Evolutionary conservation across 1,140 invertebrate genomes (phyloP).

Genomic region (Notospermus geniculatus): DNA sequence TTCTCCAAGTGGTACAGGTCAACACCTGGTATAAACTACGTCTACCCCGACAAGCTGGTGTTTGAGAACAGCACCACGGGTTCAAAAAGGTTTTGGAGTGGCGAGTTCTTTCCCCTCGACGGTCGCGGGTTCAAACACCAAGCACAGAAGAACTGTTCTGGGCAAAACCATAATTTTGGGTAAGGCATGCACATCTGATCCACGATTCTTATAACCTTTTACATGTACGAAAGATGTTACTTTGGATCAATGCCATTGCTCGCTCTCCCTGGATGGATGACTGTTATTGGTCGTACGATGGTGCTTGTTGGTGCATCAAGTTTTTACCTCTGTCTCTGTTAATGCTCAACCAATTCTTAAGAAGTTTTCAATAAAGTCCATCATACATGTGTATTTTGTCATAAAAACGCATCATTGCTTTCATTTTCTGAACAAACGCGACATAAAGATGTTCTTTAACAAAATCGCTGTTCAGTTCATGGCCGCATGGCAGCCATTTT

Average conservation of each 20-base stretch:
- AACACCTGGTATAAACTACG: constrained; percentile 17
- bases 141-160: constrained; percentile 27
- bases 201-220: neutral
- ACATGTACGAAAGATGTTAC: neutral
- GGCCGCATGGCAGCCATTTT: too few species aligned
- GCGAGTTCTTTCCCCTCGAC: constrained; percentile 31
- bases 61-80: constrained; percentile 6
- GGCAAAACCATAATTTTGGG: constrained; percentile 28
- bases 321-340: neutral
- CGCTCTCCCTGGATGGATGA: too few species aligned
- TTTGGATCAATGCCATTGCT: neutral
- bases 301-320: too few species aligned
- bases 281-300: too few species aligned
- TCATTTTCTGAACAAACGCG: too few species aligned
- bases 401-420: too few species aligned
- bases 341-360: too few species aligned
- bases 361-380: too few species aligned
- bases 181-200: constrained; percentile 4
- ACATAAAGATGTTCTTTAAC: too few species aligned
- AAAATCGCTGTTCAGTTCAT: too few species aligned
- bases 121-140: constrained; percentile 27
- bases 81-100: constrained; percentile 17
- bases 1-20: constrained; percentile 30
- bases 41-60: constrained; percentile 17
- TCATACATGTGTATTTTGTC: too few species aligned